These are phyloP conservation scores for human DNA, from an alignment of 2,113 vertebrate genomes.

Conservation along the genomic window DNA sequence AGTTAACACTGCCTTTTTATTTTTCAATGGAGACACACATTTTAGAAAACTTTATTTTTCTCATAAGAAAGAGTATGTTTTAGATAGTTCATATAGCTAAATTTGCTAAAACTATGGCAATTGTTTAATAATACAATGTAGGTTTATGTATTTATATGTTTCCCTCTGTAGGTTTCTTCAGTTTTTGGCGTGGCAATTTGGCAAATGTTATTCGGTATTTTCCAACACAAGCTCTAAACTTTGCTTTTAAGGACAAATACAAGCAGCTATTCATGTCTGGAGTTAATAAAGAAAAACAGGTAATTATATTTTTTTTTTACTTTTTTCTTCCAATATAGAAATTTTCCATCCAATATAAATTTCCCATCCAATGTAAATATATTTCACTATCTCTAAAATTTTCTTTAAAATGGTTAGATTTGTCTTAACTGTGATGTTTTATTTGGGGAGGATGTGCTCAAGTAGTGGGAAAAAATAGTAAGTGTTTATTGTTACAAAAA, in stretches of 20 bases:
- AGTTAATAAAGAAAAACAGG: conserved; percentile 80
- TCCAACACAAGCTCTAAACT: conserved; percentile 81
- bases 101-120: conserved; percentile 1
- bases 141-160: conserved; percentile 54
- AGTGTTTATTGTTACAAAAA: too few species aligned
- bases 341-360: too few species aligned
- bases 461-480: background rate
- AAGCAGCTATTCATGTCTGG: conserved; percentile 77
- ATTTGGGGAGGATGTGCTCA: background rate
- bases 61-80: background rate
- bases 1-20: conserved; percentile 40
- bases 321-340: too few species aligned
- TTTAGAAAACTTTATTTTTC: conserved; percentile 21
- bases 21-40: background rate
- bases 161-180: conserved; percentile 76
- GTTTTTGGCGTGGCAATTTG: conserved; percentile 78
- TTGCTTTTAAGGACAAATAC: conserved; percentile 83
- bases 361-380: too few species aligned
- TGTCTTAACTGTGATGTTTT: conserved; percentile 20
- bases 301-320: conserved; percentile 42
- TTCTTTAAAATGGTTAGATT: conserved; percentile 41
- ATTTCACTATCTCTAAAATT: conserved; percentile 51
- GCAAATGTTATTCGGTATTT: conserved; percentile 77
- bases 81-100: background rate
- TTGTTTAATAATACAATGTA: conserved; percentile 31